Evolutionary conservation across 2,797 vertebrate genomes (phyloP).

Genomic region (Protonibea diacanthus): DNA sequence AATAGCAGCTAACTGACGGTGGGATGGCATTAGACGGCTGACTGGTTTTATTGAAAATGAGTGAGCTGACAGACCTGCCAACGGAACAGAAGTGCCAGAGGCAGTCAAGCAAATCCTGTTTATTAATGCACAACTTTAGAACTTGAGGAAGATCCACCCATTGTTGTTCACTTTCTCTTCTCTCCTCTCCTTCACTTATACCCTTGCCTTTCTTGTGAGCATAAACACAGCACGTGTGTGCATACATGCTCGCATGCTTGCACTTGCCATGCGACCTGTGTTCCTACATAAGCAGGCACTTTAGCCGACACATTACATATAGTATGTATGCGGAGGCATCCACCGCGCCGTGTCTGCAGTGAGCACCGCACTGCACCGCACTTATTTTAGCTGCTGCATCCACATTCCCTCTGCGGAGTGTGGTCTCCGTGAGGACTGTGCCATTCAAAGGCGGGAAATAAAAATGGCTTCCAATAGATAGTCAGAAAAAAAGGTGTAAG

Average conservation of each 20-base stretch:
- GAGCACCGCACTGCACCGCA: conserved; percentile 38
- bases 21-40: conserved; percentile 81
- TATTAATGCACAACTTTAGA: conserved; percentile 74
- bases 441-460: conserved; percentile 26
- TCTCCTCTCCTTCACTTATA: conserved; percentile 36
- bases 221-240: conserved; percentile 11
- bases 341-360: conserved; percentile 49
- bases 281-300: conserved; percentile 2
- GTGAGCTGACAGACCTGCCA: conserved; percentile 74
- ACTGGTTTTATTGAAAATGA: conserved; percentile 83
- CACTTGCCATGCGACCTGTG: conserved; percentile 2
- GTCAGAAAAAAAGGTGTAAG: conserved; percentile 27
- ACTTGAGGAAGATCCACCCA: conserved; percentile 61
- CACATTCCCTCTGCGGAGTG: conserved; percentile 48
- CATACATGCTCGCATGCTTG: conserved; percentile 7
- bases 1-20: conserved; percentile 83
- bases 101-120: conserved; percentile 72
- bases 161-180: conserved; percentile 49
- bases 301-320: conserved; percentile 10
- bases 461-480: conserved; percentile 26
- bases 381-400: conserved; percentile 48
- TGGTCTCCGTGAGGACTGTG: conserved; percentile 33
- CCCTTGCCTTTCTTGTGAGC: conserved; percentile 6
- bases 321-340: conserved; percentile 26
- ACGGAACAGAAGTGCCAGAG: conserved; percentile 58